Percentiles rank a stretch among this genome's conserved stretches.
Conservation (phyloP, 1,140 invertebrate genomes). For the Antheraea mylitta region DNA sequence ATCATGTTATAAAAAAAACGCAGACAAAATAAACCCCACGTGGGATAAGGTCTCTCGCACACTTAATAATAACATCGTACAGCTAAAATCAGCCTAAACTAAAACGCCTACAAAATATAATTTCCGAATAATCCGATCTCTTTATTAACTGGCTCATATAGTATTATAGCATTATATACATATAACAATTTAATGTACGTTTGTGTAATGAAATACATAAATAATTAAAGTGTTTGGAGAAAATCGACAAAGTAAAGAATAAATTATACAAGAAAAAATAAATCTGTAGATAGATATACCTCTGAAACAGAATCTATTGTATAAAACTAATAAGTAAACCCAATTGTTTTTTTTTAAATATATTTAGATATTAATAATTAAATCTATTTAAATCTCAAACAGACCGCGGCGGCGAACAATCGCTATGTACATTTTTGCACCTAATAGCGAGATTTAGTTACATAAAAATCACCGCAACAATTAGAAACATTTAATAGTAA, state of each 20-base stretch:
- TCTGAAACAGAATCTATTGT: neutral
- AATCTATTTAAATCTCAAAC: conserved; percentile 26
- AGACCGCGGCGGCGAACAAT: conserved; percentile 23
- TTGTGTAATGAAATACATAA: conserved; percentile 10
- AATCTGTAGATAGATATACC: neutral
- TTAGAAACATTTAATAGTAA: conserved; percentile 7
- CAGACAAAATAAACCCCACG: conserved; percentile 51
- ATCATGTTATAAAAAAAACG: conserved; percentile 51
- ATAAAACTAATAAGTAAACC: neutral
- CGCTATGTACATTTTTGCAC: conserved; percentile 48
- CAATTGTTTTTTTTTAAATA: neutral
- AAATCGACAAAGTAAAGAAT: neutral
- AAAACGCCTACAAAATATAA: conserved; percentile 49
- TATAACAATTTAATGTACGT: conserved; percentile 46
- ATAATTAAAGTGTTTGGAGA: neutral
- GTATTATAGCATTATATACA: conserved; percentile 70
- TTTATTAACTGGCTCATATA: conserved; percentile 36
- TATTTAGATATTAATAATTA: conserved; percentile 2
- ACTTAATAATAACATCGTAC: conserved; percentile 59
- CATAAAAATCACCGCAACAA: no score
- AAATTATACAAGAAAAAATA: neutral
- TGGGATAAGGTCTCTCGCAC: conserved; percentile 42
- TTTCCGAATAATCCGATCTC: conserved; percentile 7
- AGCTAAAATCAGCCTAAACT: conserved; percentile 63
- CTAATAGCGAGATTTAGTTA: conserved; percentile 37